Base-by-base conservation (phyloP, 2,888 invertebrate species). In the Keiferia lycopersicella region DNA sequence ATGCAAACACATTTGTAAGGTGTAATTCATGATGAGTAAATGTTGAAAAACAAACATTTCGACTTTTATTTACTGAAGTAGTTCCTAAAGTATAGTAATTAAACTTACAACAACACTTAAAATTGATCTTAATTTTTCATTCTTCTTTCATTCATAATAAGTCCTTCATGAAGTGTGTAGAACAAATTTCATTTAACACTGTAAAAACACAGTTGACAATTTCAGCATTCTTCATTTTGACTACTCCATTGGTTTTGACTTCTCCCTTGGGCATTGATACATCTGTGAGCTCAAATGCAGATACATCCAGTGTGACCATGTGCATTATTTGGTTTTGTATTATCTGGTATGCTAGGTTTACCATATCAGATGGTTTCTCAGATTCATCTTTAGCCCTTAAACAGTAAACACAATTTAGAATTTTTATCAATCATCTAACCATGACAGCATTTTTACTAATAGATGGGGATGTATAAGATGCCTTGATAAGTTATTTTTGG, bases 1-100 rank as follows among this genome's bases (percentile, higher is more conserved):
- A 91, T 88, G 88, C 88, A 81, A 81, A 89, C 87, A 88, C 87
- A 87, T 90, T 88, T 90, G 86, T 91, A 91, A 88, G 84, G 84
- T 86, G 88, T 91, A 87, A 88, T 90, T 91, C 90, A 89, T 88
- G 84, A 87, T 66, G 79, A 91, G 84, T 91, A 91, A 91, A 91
- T 88, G 88, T 91, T 86, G 79, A 86, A 88, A 90, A 87, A 60
- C 16, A 0, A n/a, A 39, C 2, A 38, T 30, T 26, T n/a, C 26
- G 38, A 38, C 2, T 38, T 38, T 58, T 14, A 57, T 57, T 53
- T 34, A 22, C n/a, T 3, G 12, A 53, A 11, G 11, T 26, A 26
- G 10, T 26, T 50, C 50, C 50, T 51, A 51, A 22, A 51, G 18
- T 50, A 20, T n/a, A 51, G 11, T 16, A 22, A 18, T n/a, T 51